These are phyloP conservation scores for Eurystomus glaucurus DNA, from an alignment of 2,797 vertebrate genomes.

Conservation along the genomic window DNA sequence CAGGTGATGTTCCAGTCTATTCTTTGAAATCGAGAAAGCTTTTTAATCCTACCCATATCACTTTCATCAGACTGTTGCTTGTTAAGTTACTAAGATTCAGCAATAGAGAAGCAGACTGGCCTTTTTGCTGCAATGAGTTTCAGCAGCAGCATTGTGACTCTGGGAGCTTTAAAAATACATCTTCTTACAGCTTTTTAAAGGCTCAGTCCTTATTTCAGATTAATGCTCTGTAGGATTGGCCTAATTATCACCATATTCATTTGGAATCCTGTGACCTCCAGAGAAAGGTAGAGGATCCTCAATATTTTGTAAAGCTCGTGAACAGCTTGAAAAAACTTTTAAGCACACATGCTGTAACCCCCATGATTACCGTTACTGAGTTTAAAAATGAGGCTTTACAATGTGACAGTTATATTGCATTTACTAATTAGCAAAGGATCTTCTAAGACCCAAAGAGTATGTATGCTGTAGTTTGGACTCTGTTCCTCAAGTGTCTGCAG, in stretches of 20 bases:
- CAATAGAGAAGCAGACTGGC: fast-evolving
- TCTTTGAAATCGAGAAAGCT: background rate
- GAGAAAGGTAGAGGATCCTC: background rate
- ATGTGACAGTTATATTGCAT: background rate
- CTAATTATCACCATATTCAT: background rate
- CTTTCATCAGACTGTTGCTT: background rate
- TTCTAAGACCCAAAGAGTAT: background rate
- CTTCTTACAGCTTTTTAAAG: background rate
- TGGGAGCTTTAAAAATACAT: background rate
- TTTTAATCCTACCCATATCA: background rate
- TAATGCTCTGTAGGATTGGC: background rate
- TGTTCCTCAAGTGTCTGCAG: background rate
- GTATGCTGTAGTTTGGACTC: background rate
- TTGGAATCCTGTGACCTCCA: background rate
- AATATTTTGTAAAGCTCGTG: background rate
- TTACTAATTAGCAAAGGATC: background rate
- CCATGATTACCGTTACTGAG: background rate
- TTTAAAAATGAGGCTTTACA: background rate
- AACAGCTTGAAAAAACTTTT: background rate
- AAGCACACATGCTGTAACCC: background rate
- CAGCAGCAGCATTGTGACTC: background rate
- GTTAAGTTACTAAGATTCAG: background rate
- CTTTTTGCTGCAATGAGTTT: background rate
- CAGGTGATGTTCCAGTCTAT: background rate
- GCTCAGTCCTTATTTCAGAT: background rate